phyloP scores from a whole-genome alignment of 2,113 vertebrate genomes.

The Urocynchramus pylzowi region DNA sequence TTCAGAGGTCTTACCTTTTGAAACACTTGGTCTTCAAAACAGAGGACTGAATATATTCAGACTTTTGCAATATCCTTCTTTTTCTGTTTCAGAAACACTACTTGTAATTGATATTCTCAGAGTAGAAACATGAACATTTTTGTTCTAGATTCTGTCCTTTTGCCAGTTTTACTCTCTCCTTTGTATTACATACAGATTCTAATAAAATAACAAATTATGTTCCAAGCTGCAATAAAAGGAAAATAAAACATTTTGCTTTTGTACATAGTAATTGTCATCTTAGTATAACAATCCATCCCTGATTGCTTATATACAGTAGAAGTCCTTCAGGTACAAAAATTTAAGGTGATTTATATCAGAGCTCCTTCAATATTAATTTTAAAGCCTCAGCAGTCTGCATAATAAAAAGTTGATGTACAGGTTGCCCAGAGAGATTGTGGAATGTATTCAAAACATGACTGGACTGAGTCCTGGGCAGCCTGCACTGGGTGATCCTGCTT shows the following conservation, averaged over 20 bases:
- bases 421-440: not conserved
- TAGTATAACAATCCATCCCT: not conserved
- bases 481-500: not conserved
- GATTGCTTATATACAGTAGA: not conserved
- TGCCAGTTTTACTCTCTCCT: not conserved
- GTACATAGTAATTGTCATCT: not conserved
- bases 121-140: not conserved
- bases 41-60: not conserved
- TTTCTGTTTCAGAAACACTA: not conserved
- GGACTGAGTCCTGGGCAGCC: not conserved
- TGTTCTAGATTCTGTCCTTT: not conserved
- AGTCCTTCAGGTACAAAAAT: not conserved
- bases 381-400: not conserved
- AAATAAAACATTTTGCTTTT: not conserved
- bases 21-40: not conserved
- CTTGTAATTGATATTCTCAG: not conserved
- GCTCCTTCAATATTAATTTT: not conserved
- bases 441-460: not conserved
- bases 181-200: not conserved
- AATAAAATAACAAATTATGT: not conserved
- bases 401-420: not conserved
- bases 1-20: not conserved
- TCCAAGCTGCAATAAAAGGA: not conserved
- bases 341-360: not conserved
- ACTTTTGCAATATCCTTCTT: not conserved